Evolutionary conservation across 2,797 vertebrate genomes (phyloP), one percentile per base, ranked within the genome.

Genomic region (Selene dorsalis): DNA sequence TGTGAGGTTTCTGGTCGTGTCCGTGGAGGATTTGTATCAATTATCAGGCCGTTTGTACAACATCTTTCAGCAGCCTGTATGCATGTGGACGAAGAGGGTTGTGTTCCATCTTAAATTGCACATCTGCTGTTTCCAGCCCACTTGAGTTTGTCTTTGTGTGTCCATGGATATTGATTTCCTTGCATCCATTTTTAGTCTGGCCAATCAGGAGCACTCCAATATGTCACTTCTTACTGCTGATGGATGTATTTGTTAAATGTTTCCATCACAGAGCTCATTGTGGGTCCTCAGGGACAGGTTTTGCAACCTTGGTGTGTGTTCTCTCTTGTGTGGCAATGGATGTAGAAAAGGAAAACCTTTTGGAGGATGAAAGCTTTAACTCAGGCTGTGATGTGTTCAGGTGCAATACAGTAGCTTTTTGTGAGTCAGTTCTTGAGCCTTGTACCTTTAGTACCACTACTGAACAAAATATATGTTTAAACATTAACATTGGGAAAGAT

Each of bases 91-190:
- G 13, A 7, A 17, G 63, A 41, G 18, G 16, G 45, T 20, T 39
- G 35, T 38, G 50, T 50, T n/a, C 4, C 26, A 55, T 41, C 39
- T 20, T 35, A 56, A 53, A 20, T 66, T n/a, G 6, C 5, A 66
- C 53, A 69, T 43, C 56, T 63, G 52, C 10, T 24, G 45, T 68
- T 55, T 63, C 59, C 26, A 43, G 14, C 28, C 16, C 20, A 8
- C 32, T 35, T 8, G 7, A 14, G 38, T 35, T 52, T 24, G 52
- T n/a, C 28, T 71, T 41, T 43, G 47, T 55, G 64, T 76, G 64
- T 75, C 43, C 20, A 38, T 59, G 58, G 30, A 57, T 73, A 84
- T 80, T 64, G 83, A 87, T 75, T 35, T 53, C n/a, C 4, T 30
- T 17, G 0, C 4, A 28, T 85, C 75, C 24, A 12, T 69, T 73